Evolutionary conservation across 2,888 invertebrate genomes (phyloP), one percentile per base, ranked within the genome.

Genomic region (Drosophila imparisetae): DNA sequence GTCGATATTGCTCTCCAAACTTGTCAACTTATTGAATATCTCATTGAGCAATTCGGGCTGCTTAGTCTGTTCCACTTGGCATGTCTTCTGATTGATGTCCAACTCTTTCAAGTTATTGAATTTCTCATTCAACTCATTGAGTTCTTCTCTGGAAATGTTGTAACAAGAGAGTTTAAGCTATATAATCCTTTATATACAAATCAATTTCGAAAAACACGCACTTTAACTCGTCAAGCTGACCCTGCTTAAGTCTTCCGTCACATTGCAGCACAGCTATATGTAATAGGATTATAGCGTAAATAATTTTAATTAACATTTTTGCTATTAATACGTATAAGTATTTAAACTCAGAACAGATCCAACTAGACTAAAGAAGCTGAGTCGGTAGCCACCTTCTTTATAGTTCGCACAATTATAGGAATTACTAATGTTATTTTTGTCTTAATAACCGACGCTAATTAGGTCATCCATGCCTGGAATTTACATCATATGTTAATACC

Each of bases 191-290:
- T 15, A 15, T 15, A 34, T 15, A 34, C 5, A 34, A 2, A 34
- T 5, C 4, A 34, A 15, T 34, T 34, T 55, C 15, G 4, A 10
- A 38, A 30, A 38, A 38, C 61, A 62, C 61, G 40, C n/a, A 71
- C 72, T 59, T 54, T 7, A 72, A 55, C 13, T 38, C 5, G 5
- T 71, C 64, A 4, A 64, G 50, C 38, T 71, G 66, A 34, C 27
- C 1, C 38, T 60, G 36, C 0, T 61, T 32, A 32, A 32, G 32
- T 32, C 32, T 32, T 10, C 10, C 32, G 4, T 32, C 32, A 32
- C 32, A 32, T 32, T 32, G 40, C n/a, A 21, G 2, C 24, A 21
- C 45, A 7, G n/a, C n/a, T 34, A 45, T 8, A 13, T n/a, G 15
- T 0, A 60, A 11, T 7, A 72, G 34, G 15, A 66, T 13, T 15